Evolutionary conservation across 2,888 invertebrate species (phyloP), one percentile per base, ranked within the genome.

Genomic region (Beris morrisii): DNA sequence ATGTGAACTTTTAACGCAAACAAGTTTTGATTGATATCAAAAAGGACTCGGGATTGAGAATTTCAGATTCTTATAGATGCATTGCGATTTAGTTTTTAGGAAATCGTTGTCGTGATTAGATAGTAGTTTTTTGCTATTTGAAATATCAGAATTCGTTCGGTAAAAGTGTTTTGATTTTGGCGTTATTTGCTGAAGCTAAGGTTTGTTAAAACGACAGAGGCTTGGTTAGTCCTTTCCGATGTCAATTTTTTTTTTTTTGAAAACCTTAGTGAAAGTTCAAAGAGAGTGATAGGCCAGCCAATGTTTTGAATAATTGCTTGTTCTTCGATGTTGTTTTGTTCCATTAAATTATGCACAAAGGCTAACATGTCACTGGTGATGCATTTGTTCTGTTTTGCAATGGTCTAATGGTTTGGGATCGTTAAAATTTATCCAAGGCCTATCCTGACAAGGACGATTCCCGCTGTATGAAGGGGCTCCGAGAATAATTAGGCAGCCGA

Each of bases 341-440:
- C 61, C 52, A 61, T 61, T 61, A 61, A 22, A 38, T 38, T 38
- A 38, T 38, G 38, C 38, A 38, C 38, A 38, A 38, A 38, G 38
- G 22, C 38, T 9, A 9, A 38, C 38, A 38, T 38, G 3, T 38
- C 38, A 22, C 50, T 32, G 15, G 32, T 32, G 50, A 15, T 59
- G 50, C 59, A 59, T 38, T 48, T 22, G 46, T 11, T 58, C n/a
- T 30, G 30, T 11, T 31, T 45, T 28, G 5, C 13, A 13, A 58
- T 12, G 31, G 43, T 13, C 44, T 64, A 64, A 64, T 64, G 44
- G 64, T 28, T 6, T 13, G 22, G 30, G 38, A 48, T 48, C 44
- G 56, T 65, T 65, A 65, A 65, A 46, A 65, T 54, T 64, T 64
- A 28, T 50, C 64, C 28, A 64, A 61, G 52, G 46, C 48, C 61